These are phyloP conservation scores for Pelobates cultripes DNA, from an alignment of 2,797 vertebrate species.

Conservation along the genomic window DNA sequence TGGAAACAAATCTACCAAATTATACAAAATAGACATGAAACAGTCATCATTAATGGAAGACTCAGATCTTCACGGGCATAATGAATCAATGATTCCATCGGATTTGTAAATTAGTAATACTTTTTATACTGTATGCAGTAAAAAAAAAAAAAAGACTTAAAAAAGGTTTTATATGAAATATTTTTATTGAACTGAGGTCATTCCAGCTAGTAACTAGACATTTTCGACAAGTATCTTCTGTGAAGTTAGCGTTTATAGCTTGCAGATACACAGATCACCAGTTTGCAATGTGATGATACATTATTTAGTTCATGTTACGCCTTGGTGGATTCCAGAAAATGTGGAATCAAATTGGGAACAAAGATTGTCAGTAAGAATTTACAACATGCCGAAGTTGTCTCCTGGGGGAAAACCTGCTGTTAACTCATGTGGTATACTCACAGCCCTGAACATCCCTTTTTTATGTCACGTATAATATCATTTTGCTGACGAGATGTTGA, in stretches of 20 bases:
- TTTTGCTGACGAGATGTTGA: background rate
- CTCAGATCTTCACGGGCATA: conserved; percentile 84
- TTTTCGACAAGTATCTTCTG: conserved; percentile 74
- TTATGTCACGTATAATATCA: background rate
- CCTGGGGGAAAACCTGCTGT: background rate
- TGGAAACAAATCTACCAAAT: conserved; percentile 86
- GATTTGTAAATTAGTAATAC: conserved; percentile 79
- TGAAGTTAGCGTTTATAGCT: conserved; percentile 72
- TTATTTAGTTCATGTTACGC: conserved; percentile 24
- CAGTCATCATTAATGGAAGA: conserved; percentile 86
- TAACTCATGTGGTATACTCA: background rate
- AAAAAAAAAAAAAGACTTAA: conserved; percentile 49
- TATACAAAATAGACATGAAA: conserved; percentile 86
- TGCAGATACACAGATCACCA: conserved; percentile 61
- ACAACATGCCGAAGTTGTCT: background rate
- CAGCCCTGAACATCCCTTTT: background rate
- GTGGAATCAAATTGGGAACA: background rate
- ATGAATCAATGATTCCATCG: conserved; percentile 89
- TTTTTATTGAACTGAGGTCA: conserved; percentile 72
- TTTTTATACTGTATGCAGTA: conserved; percentile 62
- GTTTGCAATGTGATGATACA: conserved; percentile 51
- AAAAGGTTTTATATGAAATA: conserved; percentile 70
- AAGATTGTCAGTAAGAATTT: background rate
- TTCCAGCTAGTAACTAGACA: conserved; percentile 67
- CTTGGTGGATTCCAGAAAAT: background rate